Conservation (phyloP, 2,888 invertebrate species). For the Metopia argyrocephala region DNA sequence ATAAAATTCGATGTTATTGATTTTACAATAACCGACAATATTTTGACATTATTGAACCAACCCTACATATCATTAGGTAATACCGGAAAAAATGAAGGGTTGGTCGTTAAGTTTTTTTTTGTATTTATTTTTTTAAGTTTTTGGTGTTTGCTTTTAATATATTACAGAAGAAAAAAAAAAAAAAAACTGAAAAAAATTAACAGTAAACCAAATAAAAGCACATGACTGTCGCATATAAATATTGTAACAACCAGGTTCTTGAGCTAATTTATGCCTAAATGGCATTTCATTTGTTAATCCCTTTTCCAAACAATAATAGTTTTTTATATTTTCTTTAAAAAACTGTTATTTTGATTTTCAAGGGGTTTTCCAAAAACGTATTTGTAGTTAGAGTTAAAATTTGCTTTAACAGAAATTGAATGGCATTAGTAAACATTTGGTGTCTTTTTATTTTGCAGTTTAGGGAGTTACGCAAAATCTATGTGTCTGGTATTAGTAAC, state of each 20-base stretch:
- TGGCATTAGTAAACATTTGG: conserved; percentile 58
- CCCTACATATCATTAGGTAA: conserved; percentile 56
- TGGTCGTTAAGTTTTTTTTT: conserved; percentile 40
- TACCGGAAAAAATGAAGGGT: conserved; percentile 42
- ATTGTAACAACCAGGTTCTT: conserved; percentile 39
- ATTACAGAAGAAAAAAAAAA: too few relatives aligned
- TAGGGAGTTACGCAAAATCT: conserved; percentile 67
- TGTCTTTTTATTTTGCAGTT: conserved; percentile 65
- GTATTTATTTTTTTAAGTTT: too few relatives aligned
- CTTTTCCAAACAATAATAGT: conserved; percentile 33
- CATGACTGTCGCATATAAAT: neutral
- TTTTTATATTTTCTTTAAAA: conserved; percentile 2
- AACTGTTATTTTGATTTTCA: conserved; percentile 19
- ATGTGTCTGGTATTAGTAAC: conserved; percentile 66
- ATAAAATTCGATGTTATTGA: conserved; percentile 60
- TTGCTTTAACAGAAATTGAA: conserved; percentile 55
- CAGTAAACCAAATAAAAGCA: conserved; percentile 20
- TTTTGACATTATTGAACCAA: conserved; percentile 65
- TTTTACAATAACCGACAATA: conserved; percentile 62
- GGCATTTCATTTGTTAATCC: conserved; percentile 19
- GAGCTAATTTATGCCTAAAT: conserved; percentile 60
- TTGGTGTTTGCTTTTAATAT: too few relatives aligned
- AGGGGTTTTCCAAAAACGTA: conserved; percentile 1
- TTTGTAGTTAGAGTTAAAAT: conserved; percentile 35
- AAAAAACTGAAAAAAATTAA: conserved; percentile 38